Percentiles rank a stretch among this genome's conserved stretches.
Evolutionary conservation across 2,113 vertebrate genomes (phyloP).

Genomic region (Nycticryphes semicollaris): DNA sequence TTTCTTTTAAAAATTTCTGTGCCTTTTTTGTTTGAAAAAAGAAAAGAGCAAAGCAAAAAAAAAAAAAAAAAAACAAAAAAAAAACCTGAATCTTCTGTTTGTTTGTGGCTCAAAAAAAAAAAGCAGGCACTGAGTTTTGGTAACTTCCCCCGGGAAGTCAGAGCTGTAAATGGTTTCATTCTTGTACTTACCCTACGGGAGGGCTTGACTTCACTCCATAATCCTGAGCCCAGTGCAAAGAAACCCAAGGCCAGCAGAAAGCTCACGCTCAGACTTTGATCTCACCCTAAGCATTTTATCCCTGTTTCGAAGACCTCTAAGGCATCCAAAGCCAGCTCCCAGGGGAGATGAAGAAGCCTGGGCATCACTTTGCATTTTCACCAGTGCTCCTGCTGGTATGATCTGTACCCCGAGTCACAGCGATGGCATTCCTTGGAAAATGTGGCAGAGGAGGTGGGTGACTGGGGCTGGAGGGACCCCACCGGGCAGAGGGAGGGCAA

Average conservation of each 20-base stretch:
- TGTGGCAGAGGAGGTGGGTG: fast-evolving
- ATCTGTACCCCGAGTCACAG: fast-evolving
- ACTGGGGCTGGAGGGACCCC: not conserved
- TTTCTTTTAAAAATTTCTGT: not conserved
- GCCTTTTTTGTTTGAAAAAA: no score
- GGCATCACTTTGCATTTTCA: not conserved
- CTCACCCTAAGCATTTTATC: not conserved
- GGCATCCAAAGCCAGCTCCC: not conserved
- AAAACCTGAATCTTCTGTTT: not conserved
- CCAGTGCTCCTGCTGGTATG: not conserved
- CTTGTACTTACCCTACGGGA: not conserved
- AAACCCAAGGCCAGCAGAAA: not conserved
- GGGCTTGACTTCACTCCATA: not conserved
- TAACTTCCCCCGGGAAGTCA: not conserved
- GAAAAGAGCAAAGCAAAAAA: not conserved
- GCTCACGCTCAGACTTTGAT: not conserved
- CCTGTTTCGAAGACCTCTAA: not conserved
- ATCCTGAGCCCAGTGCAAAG: not conserved
- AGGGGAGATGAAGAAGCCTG: not conserved
- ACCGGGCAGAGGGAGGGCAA: fast-evolving
- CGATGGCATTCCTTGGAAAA: not conserved
- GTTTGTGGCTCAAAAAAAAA: not conserved
- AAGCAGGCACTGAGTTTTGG: not conserved
- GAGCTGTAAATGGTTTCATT: not conserved
- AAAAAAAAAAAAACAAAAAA: not conserved